phyloP scores from a whole-genome alignment of 2,797 vertebrate species.

The Phataginus tricuspis region DNA sequence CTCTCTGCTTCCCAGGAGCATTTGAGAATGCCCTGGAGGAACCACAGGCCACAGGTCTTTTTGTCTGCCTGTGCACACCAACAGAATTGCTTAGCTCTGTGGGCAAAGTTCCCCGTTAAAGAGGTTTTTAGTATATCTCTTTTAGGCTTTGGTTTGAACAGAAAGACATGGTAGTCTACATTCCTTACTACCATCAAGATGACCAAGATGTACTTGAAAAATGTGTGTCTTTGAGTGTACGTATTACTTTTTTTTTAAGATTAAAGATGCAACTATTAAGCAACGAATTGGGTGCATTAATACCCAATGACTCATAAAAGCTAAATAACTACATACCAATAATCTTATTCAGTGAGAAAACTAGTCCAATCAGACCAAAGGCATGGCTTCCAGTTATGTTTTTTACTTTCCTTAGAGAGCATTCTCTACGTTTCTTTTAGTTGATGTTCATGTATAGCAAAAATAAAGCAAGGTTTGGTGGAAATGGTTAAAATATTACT shows the following conservation, averaged over 20 bases:
- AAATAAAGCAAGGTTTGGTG: conserved; percentile 29
- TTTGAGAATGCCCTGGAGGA: not conserved
- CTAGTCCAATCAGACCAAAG: conserved; percentile 23
- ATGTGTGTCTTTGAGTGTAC: conserved; percentile 9
- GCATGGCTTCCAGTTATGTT: not conserved
- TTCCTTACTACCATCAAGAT: not conserved
- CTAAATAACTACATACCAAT: conserved; percentile 9
- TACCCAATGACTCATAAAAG: not conserved
- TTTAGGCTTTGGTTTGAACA: conserved; percentile 41
- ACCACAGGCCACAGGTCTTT: not conserved
- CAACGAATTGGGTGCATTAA: conserved; percentile 1
- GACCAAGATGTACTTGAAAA: conserved; percentile 19
- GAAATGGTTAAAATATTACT: conserved; percentile 44
- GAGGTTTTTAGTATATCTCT: conserved; percentile 1
- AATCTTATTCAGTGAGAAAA: conserved; percentile 41
- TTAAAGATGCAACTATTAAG: not conserved
- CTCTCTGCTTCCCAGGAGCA: not conserved
- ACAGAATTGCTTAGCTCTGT: conserved; percentile 25
- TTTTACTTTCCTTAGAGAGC: conserved; percentile 38
- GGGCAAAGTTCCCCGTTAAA: not conserved
- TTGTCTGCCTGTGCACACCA: not conserved
- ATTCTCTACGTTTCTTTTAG: conserved; percentile 30
- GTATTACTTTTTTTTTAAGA: conserved; percentile 29
- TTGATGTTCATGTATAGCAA: conserved; percentile 23
- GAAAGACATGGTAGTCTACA: not conserved